Evolutionary conservation across 2,888 invertebrate species (phyloP).

Genomic region (Drosophila melanosoma): DNA sequence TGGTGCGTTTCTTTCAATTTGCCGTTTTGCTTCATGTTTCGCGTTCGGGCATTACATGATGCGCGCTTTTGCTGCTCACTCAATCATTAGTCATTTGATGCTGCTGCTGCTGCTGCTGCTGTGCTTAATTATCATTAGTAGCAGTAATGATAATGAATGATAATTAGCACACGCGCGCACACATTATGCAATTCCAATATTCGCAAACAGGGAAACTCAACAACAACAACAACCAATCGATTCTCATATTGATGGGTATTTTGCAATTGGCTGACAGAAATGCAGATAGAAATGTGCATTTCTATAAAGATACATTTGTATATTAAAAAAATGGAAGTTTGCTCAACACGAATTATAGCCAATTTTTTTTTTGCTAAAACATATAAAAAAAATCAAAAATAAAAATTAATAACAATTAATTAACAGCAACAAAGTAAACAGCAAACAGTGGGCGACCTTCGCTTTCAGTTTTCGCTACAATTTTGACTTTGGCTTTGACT

Average conservation of each 20-base stretch:
- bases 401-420: constrained; percentile 65
- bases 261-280: background rate
- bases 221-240: constrained; percentile 3
- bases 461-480: constrained; percentile 50
- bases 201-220: constrained; percentile 4
- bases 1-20: constrained; percentile 46
- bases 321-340: constrained; percentile 2
- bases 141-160: constrained; percentile 29
- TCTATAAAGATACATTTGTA: background rate
- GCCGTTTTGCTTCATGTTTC: constrained; percentile 32
- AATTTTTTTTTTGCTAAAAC: constrained; percentile 13
- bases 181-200: constrained; percentile 51
- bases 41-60: constrained; percentile 40
- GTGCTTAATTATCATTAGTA: constrained; percentile 35
- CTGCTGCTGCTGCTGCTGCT: constrained; percentile 3
- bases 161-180: constrained; percentile 33
- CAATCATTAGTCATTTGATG: constrained; percentile 17
- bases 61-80: constrained; percentile 22
- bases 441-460: constrained; percentile 56
- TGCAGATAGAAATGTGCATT: background rate
- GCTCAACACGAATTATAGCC: constrained; percentile 10
- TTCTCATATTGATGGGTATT: constrained; percentile 1
- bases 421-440: constrained; percentile 50
- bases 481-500: constrained; percentile 62
- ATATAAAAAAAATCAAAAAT: background rate